phyloP scores from a whole-genome alignment of 2,888 invertebrate species.

The Pollenia amentaria region DNA sequence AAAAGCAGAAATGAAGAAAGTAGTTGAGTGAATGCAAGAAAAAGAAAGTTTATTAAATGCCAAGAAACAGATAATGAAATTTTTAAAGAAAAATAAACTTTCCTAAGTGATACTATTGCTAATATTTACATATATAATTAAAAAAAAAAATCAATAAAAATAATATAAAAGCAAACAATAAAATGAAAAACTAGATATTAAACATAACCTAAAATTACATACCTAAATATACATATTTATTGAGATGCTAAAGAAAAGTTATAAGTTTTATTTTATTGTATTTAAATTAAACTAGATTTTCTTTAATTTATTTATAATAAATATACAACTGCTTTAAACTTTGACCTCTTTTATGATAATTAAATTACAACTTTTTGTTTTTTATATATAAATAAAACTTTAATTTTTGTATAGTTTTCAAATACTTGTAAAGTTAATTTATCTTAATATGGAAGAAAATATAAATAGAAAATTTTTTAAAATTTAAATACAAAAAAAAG shows the following conservation, averaged over 20 bases:
- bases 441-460: conserved; percentile 46
- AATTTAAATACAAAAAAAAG: conserved; percentile 43
- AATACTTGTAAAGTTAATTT: conserved; percentile 61
- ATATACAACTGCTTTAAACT: conserved; percentile 58
- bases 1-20: conserved; percentile 30
- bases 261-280: conserved; percentile 58
- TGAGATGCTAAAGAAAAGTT: conserved; percentile 58
- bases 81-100: conserved; percentile 67
- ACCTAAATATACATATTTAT: conserved; percentile 52
- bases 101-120: conserved; percentile 83
- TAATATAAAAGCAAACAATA: conserved; percentile 39
- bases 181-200: conserved; percentile 39
- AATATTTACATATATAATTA: conserved; percentile 77
- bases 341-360: conserved; percentile 60
- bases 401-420: conserved; percentile 58
- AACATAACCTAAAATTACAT: conserved; percentile 51
- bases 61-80: conserved; percentile 60
- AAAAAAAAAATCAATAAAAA: conserved; percentile 33
- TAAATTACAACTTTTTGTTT: conserved; percentile 58
- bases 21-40: conserved; percentile 41
- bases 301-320: conserved; percentile 69
- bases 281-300: conserved; percentile 68
- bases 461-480: conserved; percentile 64
- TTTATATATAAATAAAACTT: conserved; percentile 44
- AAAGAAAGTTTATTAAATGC: conserved; percentile 52